Evolutionary conservation across 2,113 vertebrate species (phyloP), one percentile per base, ranked within the genome.

Genomic region (Anseranas semipalmata): DNA sequence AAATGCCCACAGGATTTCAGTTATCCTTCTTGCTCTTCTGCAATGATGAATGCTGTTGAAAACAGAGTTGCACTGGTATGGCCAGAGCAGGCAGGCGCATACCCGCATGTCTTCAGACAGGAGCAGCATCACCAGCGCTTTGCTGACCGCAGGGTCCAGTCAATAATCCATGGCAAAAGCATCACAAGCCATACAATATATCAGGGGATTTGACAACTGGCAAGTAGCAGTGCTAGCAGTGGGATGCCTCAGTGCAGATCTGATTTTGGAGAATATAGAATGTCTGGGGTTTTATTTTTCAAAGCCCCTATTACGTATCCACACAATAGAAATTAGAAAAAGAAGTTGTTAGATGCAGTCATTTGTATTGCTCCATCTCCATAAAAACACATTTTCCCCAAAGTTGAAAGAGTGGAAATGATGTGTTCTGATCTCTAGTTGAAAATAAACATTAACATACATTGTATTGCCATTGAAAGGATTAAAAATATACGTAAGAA

Each of bases 41-140:
- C 39, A 92, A 5, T 63, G 81, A 96, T 96, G 79, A 90, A 92
- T 92, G 84, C 90, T 74, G 95, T 96, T 91, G 89, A 67, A 95
- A 96, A 35, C 16, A 3, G 86, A 39, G 86, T 39, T 1, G 2
- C 58, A 37, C 35, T 92, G 75, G 76, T 50, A 46, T 16, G 58
- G 80, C 81, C 39, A 43, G 60, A 68, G 60, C 63, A 52, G 81
- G 92, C 32, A 12, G 37, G 60, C 17, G 2, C 13, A 12, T 17
- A 55, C 56, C 85, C 13, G 1, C 9, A 0, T 53, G 53, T 77
- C 85, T 91, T 89, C 75, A 96, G 92, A 92, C 95, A 94, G 90
- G 45, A 88, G 78, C 77, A 85, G 77, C 86, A 95, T 95, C 80
- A 78, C 28, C 22, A 48, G 52, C 46, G 71, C 71, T 96, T 91